Evolutionary conservation across 2,888 invertebrate genomes (phyloP), one percentile per base, ranked within the genome.

Genomic region (Anthoptus insignis): DNA sequence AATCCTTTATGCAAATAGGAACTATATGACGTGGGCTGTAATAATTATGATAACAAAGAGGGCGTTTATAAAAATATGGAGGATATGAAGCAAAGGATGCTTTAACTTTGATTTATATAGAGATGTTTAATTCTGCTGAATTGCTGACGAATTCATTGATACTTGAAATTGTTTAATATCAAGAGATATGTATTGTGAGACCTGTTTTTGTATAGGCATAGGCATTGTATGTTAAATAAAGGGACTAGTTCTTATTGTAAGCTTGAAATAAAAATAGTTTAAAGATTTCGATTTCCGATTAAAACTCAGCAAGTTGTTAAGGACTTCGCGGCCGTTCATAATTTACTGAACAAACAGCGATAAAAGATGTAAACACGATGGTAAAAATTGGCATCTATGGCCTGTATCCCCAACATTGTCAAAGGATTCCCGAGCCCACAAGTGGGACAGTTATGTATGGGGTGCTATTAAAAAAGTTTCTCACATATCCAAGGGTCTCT

Each of bases 321-420:
- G 83, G 86, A 82, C 73, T 77, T 83, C 74, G 76, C 84, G 80
- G 67, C 76, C 78, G 79, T 80, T 85, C 84, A 83, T 89, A 90
- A 89, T 91, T 89, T 85, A 83, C 84, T 75, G 82, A 86, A 85
- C 85, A 86, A 85, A 86, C 86, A 71, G 72, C 76, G 88, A 91
- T 90, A 91, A 88, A 75, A 73, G 16, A 49, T 74, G 73, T 75
- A 79, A 84, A 86, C 84, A 82, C 81, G 80, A 81, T 76, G 70
- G 50, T 77, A 79, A 76, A 77, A 79, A 77, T 76, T 74, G 79
- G 73, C 81, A 84, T 88, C 88, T 27, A 27, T 3, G 27, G 27
- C n/a, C n/a, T n/a, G n/a, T n/a, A n/a, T n/a, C n/a, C n/a, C n/a
- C n/a, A n/a, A n/a, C n/a, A n/a, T n/a, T n/a, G n/a, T n/a, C n/a